Evolutionary conservation across 2,113 vertebrate genomes (phyloP), one percentile per base, ranked within the genome.

Genomic region (Psephotus haematonotus): DNA sequence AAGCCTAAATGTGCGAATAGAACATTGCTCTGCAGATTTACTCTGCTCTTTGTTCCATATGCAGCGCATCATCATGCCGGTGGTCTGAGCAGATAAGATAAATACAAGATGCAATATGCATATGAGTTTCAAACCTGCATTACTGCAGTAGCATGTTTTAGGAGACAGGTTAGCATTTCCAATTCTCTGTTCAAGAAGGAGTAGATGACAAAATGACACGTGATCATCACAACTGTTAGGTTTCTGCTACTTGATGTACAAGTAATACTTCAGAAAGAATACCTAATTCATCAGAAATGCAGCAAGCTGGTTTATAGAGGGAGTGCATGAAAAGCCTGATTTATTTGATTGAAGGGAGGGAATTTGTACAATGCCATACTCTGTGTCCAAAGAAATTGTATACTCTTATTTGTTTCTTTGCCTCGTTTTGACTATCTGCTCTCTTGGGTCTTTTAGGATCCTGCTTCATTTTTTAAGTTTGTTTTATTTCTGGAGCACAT

Each of bases 301-400:
- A 67, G 41, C 52, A 17, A 55, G 24, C 22, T 86, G 9, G 20
- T 46, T 81, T 74, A 10, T 31, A 63, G 25, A 35, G 17, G 8
- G 14, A 77, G 10, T 2, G 5, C 33, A 27, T 6, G 4, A 28
- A 44, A 85, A 85, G 7, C 7, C 2, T 5, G 12, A 1, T 62
- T 62, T 62, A 18, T 67, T 41, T 63, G 35, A 57, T 62, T 65
- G 60, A 13, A 90, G 39, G 13, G 6, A 3, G 24, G 65, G 6
- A 75, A 39, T 33, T 64, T 0, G 0, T 11, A 7, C 17, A 35
- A 12, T 41, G 20, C 3, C 7, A 31, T 60, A 52, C 10, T 19
- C 60, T 35, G 57, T 7, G 8, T 29, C 18, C 37, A 63, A 43
- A 79, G 37, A 64, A 78, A 72, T 57, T 27, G 8, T 0, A 22